A percentile compares a stretch with the other conserved stretches of the same genome.
These are phyloP conservation scores for Hyperoplus lanceolatus DNA, from an alignment of 2,797 vertebrate genomes.

Conservation along the genomic window DNA sequence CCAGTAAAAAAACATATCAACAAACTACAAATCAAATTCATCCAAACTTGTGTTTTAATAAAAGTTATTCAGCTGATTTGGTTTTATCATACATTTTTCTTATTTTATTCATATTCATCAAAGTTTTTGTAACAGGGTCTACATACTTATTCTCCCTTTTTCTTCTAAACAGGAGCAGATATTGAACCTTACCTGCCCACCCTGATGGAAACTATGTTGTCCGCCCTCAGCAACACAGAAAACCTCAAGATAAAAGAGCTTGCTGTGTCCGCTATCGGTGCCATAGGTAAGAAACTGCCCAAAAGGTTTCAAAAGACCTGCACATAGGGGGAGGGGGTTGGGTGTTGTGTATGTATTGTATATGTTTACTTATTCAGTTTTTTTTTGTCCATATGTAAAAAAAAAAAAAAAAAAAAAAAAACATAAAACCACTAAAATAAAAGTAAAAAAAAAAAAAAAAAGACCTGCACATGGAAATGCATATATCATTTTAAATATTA, in stretches of 20 bases:
- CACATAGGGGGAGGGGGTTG: neutral
- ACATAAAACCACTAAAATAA: too few species aligned
- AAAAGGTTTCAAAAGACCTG: neutral
- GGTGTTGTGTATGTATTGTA: too few species aligned
- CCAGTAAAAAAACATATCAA: neutral
- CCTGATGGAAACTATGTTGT: constrained; percentile 92
- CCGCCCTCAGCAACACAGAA: constrained; percentile 82
- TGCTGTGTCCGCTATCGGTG: constrained; percentile 90
- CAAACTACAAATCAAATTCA: neutral
- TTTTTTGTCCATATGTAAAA: too few species aligned
- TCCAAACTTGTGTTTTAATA: neutral
- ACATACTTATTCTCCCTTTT: neutral
- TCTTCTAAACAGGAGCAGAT: constrained; percentile 80
- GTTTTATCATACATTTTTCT: neutral
- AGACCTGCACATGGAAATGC: too few species aligned
- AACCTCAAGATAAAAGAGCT: constrained; percentile 90
- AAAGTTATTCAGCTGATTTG: neutral
- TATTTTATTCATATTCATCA: neutral
- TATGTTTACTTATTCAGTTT: too few species aligned
- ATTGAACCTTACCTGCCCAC: constrained; percentile 91
- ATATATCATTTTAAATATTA: neutral
- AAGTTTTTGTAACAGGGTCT: neutral
- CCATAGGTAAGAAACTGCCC: constrained; percentile 86
- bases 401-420: too few species aligned
- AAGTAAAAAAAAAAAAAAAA: too few species aligned